phyloP scores from a whole-genome alignment of 2,888 invertebrate genomes.

The Agrotis ipsilon region DNA sequence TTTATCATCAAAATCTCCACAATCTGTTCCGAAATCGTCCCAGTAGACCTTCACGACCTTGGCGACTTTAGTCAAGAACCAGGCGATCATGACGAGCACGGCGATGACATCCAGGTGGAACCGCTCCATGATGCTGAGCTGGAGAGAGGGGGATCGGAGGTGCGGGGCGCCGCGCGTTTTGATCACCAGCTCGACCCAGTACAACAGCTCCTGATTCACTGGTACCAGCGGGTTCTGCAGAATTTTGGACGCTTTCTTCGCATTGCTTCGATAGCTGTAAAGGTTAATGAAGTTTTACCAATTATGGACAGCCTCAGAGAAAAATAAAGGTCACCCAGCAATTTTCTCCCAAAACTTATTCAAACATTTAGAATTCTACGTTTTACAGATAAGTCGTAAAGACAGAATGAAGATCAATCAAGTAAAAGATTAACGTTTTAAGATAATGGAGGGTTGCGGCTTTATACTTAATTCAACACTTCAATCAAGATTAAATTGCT shows the following conservation, averaged over 20 bases:
- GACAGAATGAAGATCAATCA: slow-evolving; percentile 12
- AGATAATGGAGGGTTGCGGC: slow-evolving; percentile 18
- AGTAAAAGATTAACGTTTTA: slow-evolving; percentile 17
- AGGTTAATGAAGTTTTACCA: background rate
- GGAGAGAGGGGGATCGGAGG: slow-evolving; percentile 73
- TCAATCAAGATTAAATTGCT: slow-evolving; percentile 31
- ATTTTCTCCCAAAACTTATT: no score
- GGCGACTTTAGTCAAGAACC: slow-evolving; percentile 76
- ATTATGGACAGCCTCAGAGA: background rate
- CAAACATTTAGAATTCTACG: background rate
- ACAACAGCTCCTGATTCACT: slow-evolving; percentile 69
- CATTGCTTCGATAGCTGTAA: slow-evolving; percentile 70
- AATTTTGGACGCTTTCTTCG: slow-evolving; percentile 66
- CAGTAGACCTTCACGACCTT: slow-evolving; percentile 73
- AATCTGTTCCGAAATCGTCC: slow-evolving; percentile 59
- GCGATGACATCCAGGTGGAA: slow-evolving; percentile 72
- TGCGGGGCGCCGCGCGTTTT: slow-evolving; percentile 68
- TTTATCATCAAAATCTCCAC: slow-evolving; percentile 57
- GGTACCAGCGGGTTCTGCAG: slow-evolving; percentile 65
- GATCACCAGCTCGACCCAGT: slow-evolving; percentile 73
- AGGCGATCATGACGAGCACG: slow-evolving; percentile 66
- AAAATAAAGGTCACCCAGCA: background rate
- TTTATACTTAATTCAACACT: slow-evolving; percentile 7
- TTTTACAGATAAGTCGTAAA: background rate
- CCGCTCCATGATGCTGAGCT: slow-evolving; percentile 66